Base-by-base conservation (phyloP, 2,888 invertebrate genomes). In the Nipponacmea schrenckii region DNA sequence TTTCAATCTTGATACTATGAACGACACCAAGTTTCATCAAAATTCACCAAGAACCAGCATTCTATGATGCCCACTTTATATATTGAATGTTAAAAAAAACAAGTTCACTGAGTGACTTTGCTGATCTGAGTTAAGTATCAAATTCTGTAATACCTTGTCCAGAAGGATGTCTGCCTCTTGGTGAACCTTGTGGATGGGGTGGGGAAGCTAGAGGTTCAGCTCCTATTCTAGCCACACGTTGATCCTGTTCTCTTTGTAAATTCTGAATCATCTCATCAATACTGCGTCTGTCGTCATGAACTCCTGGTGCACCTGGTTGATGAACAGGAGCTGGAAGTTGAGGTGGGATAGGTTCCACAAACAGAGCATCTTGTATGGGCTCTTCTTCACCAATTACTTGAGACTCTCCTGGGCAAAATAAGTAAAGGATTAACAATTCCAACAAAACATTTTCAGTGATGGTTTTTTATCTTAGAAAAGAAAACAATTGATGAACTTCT, bases 231-330 rank as follows among this genome's bases (percentile, higher is more conserved):
- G 79, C 77, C 24, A 83, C 62, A 45, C 84, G 68, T 67, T 82
- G 74, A 67, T 86, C 89, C 77, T 90, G 90, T 91, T 92, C 78
- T 77, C 92, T 91, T 27, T 93, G 93, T 77, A 94, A 89, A 20
- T 92, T 92, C 77, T 92, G 92, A 69, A 94, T 94, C 90, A 94
- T 91, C 69, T 92, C 91, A 86, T 94, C 94, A 67, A 94, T 92
- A 77, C 93, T 92, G 0, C 92, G 83, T 56, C 84, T 75, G 64
- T 76, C 68, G 1, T 70, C 77, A 15, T 77, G 71, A 15, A 56
- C 62, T 17, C 67, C 73, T 39, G 70, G 70, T 68, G 31, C 48
- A 64, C 26, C 68, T 4, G 50, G 65, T 12, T 56, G 50, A 15
- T 65, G 64, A 24, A 31, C 63, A 0, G 63, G 20, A 4, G 50